Percentiles rank a stretch among this genome's conserved stretches.
Conservation (phyloP, 2,888 invertebrate genomes). For the Gortyna flavago region DNA sequence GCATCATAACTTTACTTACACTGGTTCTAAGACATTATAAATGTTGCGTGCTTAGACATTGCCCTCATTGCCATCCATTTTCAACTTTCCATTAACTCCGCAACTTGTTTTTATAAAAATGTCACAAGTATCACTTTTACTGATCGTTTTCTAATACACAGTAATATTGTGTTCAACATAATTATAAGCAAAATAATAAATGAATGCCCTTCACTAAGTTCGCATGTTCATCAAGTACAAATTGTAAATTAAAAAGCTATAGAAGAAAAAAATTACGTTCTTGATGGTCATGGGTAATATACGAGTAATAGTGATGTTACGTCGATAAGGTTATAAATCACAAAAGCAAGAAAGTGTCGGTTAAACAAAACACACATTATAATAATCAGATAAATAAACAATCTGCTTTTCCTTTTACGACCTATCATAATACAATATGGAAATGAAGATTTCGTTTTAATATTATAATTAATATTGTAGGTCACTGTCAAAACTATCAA, state of each 20-base stretch:
- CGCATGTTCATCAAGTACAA: neutral
- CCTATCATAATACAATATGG: slow-evolving; percentile 1
- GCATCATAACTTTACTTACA: slow-evolving; percentile 1
- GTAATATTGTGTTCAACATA: neutral
- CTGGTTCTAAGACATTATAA: slow-evolving; percentile 24
- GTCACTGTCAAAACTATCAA: slow-evolving; percentile 1
- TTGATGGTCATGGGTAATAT: neutral
- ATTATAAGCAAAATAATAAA: neutral
- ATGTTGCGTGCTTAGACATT: slow-evolving; percentile 34
- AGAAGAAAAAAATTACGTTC: neutral
- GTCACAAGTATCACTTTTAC: slow-evolving; percentile 37
- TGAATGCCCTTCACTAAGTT: neutral
- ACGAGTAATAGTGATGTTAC: slow-evolving; percentile 23
- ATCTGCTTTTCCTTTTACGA: slow-evolving; percentile 8
- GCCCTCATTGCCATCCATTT: slow-evolving; percentile 55
- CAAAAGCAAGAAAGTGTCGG: no score
- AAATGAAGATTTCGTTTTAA: slow-evolving; percentile 9
- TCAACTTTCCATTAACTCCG: slow-evolving; percentile 55
- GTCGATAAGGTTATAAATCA: neutral
- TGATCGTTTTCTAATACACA: slow-evolving; percentile 8
- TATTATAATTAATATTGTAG: neutral
- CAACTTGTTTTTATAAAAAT: slow-evolving; percentile 42
- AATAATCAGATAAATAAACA: slow-evolving; percentile 3
- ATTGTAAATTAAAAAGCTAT: slow-evolving; percentile 11
- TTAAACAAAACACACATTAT: neutral